Percentiles rank a stretch among this genome's conserved stretches.
These are phyloP conservation scores for Leucoma salicis DNA, from an alignment of 2,888 invertebrate species.

Conservation along the genomic window DNA sequence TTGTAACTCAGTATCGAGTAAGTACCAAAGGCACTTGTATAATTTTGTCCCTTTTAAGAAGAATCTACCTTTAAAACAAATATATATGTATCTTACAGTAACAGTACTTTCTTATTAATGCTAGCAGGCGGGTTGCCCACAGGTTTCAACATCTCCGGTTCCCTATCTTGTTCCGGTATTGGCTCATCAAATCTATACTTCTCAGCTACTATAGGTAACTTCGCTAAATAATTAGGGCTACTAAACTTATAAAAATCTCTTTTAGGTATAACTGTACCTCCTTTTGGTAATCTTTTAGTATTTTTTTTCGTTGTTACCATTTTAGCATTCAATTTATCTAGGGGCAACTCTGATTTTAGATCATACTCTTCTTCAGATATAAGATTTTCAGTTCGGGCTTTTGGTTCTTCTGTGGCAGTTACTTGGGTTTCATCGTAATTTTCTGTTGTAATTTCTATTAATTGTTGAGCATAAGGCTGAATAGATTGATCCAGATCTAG, in stretches of 20 bases:
- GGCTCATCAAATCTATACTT: slow-evolving; percentile 61
- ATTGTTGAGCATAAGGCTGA: not conserved
- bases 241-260: slow-evolving; percentile 42
- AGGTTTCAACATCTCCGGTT: slow-evolving; percentile 41
- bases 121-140: slow-evolving; percentile 39
- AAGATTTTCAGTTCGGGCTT: not conserved
- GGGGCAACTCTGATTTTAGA: not conserved
- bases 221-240: slow-evolving; percentile 51
- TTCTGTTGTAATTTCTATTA: not conserved
- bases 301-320: not conserved
- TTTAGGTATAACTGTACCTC: slow-evolving; percentile 47
- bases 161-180: slow-evolving; percentile 54
- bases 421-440: not conserved
- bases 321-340: not conserved
- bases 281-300: slow-evolving; percentile 25
- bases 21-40: too few relatives aligned
- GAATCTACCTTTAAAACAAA: too few relatives aligned
- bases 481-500: not conserved
- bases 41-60: too few relatives aligned
- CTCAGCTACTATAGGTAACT: slow-evolving; percentile 48
- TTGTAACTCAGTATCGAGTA: too few relatives aligned
- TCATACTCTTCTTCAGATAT: not conserved
- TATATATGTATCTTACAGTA: slow-evolving; percentile 5
- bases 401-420: not conserved
- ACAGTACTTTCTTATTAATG: slow-evolving; percentile 48